A percentile compares a stretch with the other conserved stretches of the same genome.
phyloP scores from a whole-genome alignment of 2,888 invertebrate species.

The Pristionchus mayeri region DNA sequence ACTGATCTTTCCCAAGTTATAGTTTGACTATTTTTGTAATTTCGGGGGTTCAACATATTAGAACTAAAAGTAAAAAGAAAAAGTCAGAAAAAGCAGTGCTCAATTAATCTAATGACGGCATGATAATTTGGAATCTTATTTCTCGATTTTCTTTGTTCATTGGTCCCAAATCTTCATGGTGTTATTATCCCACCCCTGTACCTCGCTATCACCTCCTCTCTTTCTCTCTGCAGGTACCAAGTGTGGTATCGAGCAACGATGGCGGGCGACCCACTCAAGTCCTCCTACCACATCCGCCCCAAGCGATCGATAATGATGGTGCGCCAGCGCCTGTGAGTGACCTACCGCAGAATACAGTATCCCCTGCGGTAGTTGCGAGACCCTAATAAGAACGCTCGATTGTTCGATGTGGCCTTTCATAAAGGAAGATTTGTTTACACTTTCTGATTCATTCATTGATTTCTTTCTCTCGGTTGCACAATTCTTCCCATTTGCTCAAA shows the following conservation, averaged over 20 bases:
- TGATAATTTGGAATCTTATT: no score
- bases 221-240: slow-evolving; percentile 21
- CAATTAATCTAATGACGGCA: no score
- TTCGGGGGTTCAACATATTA: no score
- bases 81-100: no score
- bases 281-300: slow-evolving; percentile 61
- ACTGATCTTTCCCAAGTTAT: no score
- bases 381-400: no score
- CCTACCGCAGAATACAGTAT: slow-evolving; percentile 8
- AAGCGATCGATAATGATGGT: slow-evolving; percentile 61
- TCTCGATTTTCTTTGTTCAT: no score
- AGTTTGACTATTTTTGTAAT: no score
- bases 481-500: slow-evolving; percentile 24
- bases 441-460: background rate
- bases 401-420: background rate
- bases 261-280: background rate
- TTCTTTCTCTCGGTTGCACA: background rate
- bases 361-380: background rate
- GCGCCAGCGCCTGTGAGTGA: slow-evolving; percentile 46
- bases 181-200: no score
- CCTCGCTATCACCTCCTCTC: background rate
- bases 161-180: no score
- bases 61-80: no score
- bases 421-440: background rate
- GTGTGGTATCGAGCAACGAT: slow-evolving; percentile 40